Evolutionary conservation across 2,113 vertebrate genomes (phyloP).

Genomic region (Lathamus discolor): DNA sequence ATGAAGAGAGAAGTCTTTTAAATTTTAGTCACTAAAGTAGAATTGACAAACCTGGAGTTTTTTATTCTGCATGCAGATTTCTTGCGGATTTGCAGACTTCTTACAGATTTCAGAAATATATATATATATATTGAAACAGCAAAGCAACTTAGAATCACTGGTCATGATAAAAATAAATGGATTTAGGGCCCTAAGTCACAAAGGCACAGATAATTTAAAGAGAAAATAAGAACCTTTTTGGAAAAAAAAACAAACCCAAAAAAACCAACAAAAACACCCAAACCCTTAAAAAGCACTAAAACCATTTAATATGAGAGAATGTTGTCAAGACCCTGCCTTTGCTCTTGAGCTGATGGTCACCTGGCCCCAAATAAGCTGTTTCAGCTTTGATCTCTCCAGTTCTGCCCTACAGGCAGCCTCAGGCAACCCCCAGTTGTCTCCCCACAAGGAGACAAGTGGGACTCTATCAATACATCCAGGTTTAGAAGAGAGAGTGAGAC

Average conservation of each 20-base stretch:
- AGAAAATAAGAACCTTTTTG: background rate
- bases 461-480: background rate
- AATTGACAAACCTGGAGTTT: background rate
- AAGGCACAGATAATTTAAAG: background rate
- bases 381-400: background rate
- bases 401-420: background rate
- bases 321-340: background rate
- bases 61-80: background rate
- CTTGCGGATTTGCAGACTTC: background rate
- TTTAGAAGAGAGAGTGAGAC: background rate
- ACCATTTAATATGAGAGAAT: background rate
- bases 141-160: background rate
- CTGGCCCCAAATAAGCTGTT: background rate
- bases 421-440: background rate
- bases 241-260: background rate
- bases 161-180: background rate
- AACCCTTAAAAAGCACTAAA: background rate
- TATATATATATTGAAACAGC: background rate
- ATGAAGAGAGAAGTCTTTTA: background rate
- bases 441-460: background rate
- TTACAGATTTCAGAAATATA: background rate
- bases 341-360: background rate
- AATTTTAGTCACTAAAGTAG: background rate
- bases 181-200: background rate
- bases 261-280: too few species aligned